Evolutionary conservation across 2,797 vertebrate species (phyloP), one percentile per base, ranked within the genome.

Genomic region (Buceros bicornis): DNA sequence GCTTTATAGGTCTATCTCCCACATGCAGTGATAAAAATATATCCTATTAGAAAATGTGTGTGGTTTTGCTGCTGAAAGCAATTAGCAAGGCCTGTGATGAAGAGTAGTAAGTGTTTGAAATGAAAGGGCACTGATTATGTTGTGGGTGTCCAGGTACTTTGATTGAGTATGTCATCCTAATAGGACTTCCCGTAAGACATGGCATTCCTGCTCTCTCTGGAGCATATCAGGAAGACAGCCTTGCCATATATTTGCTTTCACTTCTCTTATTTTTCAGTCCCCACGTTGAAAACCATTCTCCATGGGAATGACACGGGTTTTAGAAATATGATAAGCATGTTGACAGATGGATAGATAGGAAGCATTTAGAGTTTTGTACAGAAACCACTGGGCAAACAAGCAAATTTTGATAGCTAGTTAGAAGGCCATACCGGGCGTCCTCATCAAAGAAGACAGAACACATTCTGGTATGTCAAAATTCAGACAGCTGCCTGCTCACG

Each of bases 61-160:
- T 66, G 47, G 26, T 33, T 90, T 91, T 91, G 31, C 74, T 77
- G 50, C n/a, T 87, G 74, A 71, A 85, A 94, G 28, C 33, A 91
- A 84, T 83, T 90, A 73, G 8, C 22, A 60, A 67, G 4, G 5
- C 25, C 70, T 87, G 10, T 71, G 71, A 58, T 74, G 53, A 87
- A 92, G 37, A 16, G 47, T 22, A 56, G 2, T 26, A 56, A 73
- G 1, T 69, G 24, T 58, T 62, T 80, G 16, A 89, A 89, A 57
- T 45, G 14, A 87, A 76, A 18, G 25, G 22, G 2, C 13, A 62
- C 25, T 60, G 37, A 81, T 90, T 61, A 64, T 11, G 7, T 29
- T 51, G 13, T 20, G 80, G 15, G 60, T 90, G 64, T 58, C 67
- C 28, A 64, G 58, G 35, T 53, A 37, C 26, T 64, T 71, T 56